Conservation (phyloP, 2,113 vertebrate genomes). For the Chrysochloris asiatica region DNA sequence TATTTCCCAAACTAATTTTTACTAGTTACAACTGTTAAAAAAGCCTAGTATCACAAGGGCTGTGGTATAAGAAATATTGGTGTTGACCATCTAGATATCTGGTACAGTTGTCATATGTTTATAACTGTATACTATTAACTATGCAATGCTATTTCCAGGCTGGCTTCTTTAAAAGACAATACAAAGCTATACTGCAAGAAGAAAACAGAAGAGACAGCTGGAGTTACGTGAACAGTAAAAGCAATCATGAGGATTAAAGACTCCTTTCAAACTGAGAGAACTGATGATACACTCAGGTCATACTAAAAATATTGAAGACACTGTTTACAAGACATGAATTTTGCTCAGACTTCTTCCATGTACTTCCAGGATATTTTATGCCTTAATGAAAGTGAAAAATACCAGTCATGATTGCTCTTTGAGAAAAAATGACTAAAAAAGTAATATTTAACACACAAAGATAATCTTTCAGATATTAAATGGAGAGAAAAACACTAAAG, state of each 20-base stretch:
- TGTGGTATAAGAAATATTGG: background rate
- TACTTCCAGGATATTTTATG: background rate
- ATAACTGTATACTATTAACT: slow-evolving; percentile 24
- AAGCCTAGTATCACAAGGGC: background rate
- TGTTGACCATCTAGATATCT: background rate
- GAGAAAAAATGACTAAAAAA: slow-evolving; percentile 36
- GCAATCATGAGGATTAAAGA: slow-evolving; percentile 81
- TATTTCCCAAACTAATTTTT: background rate
- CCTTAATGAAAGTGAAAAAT: slow-evolving; percentile 1
- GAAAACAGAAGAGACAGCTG: slow-evolving; percentile 90
- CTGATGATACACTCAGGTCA: slow-evolving; percentile 62
- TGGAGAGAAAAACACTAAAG: slow-evolving; percentile 81
- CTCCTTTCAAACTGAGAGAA: slow-evolving; percentile 68
- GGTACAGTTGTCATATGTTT: background rate
- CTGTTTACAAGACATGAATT: slow-evolving; percentile 57
- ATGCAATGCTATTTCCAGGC: slow-evolving; percentile 84
- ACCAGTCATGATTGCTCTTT: slow-evolving; percentile 35
- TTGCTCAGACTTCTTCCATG: background rate
- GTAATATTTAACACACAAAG: slow-evolving; percentile 38
- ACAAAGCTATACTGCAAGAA: slow-evolving; percentile 84
- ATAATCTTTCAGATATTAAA: slow-evolving; percentile 47
- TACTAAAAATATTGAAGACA: slow-evolving; percentile 66
- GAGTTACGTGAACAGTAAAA: slow-evolving; percentile 89
- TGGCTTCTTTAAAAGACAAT: slow-evolving; percentile 95
- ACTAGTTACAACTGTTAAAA: background rate